Evolutionary conservation across 1,140 invertebrate species (phyloP).

Genomic region (Ceratitis capitata): DNA sequence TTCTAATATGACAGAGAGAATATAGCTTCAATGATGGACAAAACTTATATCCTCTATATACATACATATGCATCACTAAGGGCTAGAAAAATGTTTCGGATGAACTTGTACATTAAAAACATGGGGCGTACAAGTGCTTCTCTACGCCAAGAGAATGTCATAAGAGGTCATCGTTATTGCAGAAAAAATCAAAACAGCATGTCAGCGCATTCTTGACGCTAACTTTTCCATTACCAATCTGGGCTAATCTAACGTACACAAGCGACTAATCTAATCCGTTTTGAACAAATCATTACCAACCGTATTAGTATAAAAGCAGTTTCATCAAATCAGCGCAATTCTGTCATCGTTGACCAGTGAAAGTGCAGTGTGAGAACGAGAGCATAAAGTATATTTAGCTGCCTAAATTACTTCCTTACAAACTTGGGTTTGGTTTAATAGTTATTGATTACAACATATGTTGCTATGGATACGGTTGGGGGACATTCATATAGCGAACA

Average conservation of each 20-base stretch:
- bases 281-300: background rate
- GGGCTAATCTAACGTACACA: background rate
- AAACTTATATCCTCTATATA: too few relatives aligned
- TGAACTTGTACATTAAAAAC: too few relatives aligned
- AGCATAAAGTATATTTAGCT: background rate
- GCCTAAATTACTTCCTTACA: background rate
- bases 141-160: background rate
- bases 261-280: background rate
- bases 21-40: too few relatives aligned
- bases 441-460: background rate
- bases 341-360: slow-evolving; percentile 30
- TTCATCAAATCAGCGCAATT: background rate
- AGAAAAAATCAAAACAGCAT: background rate
- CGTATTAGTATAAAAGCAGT: background rate
- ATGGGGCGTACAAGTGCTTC: background rate
- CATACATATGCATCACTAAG: too few relatives aligned
- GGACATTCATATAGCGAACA: slow-evolving; percentile 46
- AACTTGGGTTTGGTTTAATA: background rate
- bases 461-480: slow-evolving; percentile 43
- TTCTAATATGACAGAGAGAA: too few relatives aligned
- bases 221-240: background rate
- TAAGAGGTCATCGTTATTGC: background rate
- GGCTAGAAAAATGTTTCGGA: too few relatives aligned
- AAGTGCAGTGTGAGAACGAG: background rate
- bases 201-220: background rate